phyloP scores from a whole-genome alignment of 2,888 invertebrate species.

The Drosophila kambysellisi region DNA sequence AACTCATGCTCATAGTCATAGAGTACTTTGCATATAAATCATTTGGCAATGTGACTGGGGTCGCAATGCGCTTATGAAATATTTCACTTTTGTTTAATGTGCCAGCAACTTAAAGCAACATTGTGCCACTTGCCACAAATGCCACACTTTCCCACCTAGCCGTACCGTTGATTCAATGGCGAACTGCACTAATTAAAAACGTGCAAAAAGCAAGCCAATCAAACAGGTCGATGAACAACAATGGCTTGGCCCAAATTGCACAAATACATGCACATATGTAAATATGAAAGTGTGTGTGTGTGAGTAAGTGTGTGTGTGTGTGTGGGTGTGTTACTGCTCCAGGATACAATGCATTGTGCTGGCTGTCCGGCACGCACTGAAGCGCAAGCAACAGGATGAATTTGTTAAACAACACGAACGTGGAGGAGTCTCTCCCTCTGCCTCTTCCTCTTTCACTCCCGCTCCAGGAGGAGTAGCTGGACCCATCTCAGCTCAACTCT shows the following conservation, averaged over 20 bases:
- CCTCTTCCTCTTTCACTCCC: not conserved
- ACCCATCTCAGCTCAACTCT: not conserved
- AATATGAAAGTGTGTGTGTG: not conserved
- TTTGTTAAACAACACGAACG: conserved; percentile 75
- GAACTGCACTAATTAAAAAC: conserved; percentile 71
- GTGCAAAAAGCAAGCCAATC: conserved; percentile 78
- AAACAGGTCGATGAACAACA: conserved; percentile 79
- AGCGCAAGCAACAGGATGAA: conserved; percentile 79
- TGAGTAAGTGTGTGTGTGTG: not conserved
- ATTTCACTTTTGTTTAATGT: conserved; percentile 65
- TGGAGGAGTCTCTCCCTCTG: conserved; percentile 2
- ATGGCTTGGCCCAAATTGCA: conserved; percentile 60
- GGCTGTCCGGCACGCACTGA: conserved; percentile 65
- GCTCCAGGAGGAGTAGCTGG: not conserved
- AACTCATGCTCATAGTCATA: conserved; percentile 34
- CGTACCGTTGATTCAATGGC: conserved; percentile 8
- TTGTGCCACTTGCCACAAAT: conserved; percentile 24
- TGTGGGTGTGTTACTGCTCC: not conserved
- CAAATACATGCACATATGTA: conserved; percentile 6
- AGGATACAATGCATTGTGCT: conserved; percentile 59
- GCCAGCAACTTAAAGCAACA: conserved; percentile 56
- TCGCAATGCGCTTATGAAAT: conserved; percentile 77
- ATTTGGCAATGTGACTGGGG: conserved; percentile 67
- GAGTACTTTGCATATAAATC: conserved; percentile 73
- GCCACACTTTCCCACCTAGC: not conserved